Percentiles rank a stretch among this genome's conserved stretches.
phyloP scores from a whole-genome alignment of 2,113 vertebrate genomes.

The Kryptolebias marmoratus region DNA sequence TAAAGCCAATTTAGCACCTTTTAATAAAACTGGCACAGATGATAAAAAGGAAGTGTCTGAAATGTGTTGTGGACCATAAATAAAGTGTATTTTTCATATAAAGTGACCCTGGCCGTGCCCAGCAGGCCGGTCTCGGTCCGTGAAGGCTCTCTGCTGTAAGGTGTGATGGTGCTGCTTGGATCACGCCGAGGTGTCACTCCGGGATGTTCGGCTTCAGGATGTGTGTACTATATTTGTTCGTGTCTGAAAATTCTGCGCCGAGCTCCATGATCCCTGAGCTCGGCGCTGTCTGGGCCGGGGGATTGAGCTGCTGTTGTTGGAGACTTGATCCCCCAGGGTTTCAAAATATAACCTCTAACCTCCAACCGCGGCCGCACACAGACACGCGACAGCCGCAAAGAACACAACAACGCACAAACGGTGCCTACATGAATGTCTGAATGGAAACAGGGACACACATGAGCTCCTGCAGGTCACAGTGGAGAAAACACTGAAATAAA shows the following conservation, averaged over 20 bases:
- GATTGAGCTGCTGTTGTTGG: conserved; percentile 38
- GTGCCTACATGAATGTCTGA: neutral
- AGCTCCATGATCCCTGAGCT: conserved; percentile 43
- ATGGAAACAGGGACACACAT: neutral
- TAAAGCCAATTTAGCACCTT: too few species aligned
- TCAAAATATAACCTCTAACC: conserved; percentile 48
- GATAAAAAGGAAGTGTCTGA: neutral
- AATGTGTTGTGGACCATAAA: neutral
- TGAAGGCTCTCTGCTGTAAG: neutral
- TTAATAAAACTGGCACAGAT: too few species aligned
- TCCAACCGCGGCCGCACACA: conserved; percentile 21
- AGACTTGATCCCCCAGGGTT: conserved; percentile 43
- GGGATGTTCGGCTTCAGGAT: conserved; percentile 22
- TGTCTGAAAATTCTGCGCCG: conserved; percentile 23
- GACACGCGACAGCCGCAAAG: neutral
- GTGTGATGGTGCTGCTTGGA: conserved; percentile 8
- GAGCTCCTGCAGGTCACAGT: neutral
- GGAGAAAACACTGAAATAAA: neutral
- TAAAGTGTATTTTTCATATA: neutral
- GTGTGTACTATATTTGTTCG: conserved; percentile 17
- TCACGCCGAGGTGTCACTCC: conserved; percentile 24
- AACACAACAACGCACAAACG: neutral
- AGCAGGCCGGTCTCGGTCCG: too few species aligned
- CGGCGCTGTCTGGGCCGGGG: conserved; percentile 29
- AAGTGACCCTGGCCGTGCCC: neutral